These are phyloP conservation scores for Meleagris gallopavo DNA, from an alignment of 2,113 vertebrate genomes.

Conservation along the genomic window DNA sequence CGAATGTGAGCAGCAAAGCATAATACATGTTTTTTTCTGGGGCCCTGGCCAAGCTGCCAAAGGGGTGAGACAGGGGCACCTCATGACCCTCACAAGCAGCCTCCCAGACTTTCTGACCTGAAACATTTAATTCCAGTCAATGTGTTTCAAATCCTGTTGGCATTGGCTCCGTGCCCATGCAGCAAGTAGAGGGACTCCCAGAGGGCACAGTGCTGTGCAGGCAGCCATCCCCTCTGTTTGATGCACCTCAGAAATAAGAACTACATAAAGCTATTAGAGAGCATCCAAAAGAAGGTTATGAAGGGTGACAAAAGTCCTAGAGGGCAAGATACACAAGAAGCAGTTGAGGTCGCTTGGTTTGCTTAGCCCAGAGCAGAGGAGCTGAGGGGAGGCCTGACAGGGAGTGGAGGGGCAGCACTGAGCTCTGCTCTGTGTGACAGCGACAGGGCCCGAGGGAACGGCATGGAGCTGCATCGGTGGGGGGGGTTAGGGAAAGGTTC, in stretches of 20 bases:
- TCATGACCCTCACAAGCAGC: neutral
- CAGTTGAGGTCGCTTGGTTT: neutral
- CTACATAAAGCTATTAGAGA: neutral
- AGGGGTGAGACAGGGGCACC: neutral
- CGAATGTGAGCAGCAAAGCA: fast-evolving
- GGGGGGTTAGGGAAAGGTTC: neutral
- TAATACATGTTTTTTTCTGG: neutral
- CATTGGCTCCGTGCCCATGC: fast-evolving
- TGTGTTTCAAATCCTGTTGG: neutral
- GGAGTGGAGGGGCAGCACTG: neutral
- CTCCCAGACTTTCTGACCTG: neutral
- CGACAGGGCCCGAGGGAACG: neutral
- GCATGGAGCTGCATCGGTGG: neutral
- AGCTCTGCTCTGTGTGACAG: neutral
- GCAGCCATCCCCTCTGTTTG: neutral
- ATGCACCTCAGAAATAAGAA: neutral
- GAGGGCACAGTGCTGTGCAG: neutral
- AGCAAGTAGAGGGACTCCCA: neutral
- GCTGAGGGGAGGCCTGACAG: neutral
- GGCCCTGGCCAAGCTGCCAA: neutral
- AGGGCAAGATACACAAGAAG: neutral
- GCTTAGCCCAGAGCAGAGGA: neutral
- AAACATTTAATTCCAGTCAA: neutral
- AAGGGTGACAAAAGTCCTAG: neutral
- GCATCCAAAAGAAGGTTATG: neutral